These are phyloP conservation scores for Eupithecia vulgata DNA, from an alignment of 2,888 invertebrate genomes.

Conservation along the genomic window DNA sequence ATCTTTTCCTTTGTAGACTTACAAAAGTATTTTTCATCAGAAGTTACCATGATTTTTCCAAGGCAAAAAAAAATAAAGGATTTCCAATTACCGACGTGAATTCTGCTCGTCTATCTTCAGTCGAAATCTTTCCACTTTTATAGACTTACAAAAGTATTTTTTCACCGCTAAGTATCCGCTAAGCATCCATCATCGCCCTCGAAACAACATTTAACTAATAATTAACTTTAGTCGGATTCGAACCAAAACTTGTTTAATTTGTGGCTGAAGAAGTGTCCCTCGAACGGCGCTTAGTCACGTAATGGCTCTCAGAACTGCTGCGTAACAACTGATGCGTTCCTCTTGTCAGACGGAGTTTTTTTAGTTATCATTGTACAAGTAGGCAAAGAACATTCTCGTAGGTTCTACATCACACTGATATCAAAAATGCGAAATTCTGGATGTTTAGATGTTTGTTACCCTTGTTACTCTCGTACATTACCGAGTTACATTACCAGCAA, in stretches of 20 bases:
- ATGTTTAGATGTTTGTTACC: too few species aligned
- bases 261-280: conserved; percentile 68
- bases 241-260: conserved; percentile 80
- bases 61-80: neutral
- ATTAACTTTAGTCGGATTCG: conserved; percentile 66
- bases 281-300: conserved; percentile 77
- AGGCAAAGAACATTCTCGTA: too few species aligned
- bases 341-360: conserved; percentile 30
- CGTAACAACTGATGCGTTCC: conserved; percentile 52
- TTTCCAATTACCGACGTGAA: neutral
- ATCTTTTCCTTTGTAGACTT: neutral
- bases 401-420: too few species aligned
- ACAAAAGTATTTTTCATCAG: neutral
- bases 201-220: conserved; percentile 71
- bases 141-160: neutral
- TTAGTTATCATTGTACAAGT: conserved; percentile 18
- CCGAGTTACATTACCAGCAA: too few species aligned
- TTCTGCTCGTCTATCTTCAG: neutral
- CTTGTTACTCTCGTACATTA: too few species aligned
- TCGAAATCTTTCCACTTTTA: neutral
- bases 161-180: neutral
- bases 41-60: neutral
- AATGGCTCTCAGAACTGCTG: conserved; percentile 48
- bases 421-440: too few species aligned
- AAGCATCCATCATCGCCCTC: conserved; percentile 23